Evolutionary conservation across 2,113 vertebrate genomes (phyloP).

Genomic region (Tyto alba): DNA sequence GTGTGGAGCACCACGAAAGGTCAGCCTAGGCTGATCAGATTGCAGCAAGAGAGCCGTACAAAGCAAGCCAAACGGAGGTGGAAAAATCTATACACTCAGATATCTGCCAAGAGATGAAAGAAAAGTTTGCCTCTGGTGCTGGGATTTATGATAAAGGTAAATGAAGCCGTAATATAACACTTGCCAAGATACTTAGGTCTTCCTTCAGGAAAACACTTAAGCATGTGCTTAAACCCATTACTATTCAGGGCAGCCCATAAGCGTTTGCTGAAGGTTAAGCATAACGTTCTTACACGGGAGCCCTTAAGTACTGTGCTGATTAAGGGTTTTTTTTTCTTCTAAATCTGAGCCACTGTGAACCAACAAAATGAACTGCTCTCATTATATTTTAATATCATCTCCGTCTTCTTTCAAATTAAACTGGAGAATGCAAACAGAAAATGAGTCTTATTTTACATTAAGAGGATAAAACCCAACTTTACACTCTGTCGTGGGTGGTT

Average conservation of each 20-base stretch:
- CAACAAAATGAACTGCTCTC: neutral
- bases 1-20: neutral
- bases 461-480: neutral
- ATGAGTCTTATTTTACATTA: neutral
- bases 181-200: neutral
- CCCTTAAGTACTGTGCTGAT: neutral
- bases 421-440: neutral
- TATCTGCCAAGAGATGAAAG: neutral
- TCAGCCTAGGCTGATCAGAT: neutral
- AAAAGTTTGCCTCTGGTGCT: neutral
- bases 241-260: conserved; percentile 19
- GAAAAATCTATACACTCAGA: neutral
- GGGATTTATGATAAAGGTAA: conserved; percentile 1
- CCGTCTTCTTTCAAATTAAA: neutral
- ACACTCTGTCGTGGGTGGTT: neutral
- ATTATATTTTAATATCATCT: neutral
- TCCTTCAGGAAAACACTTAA: conserved; percentile 22
- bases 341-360: neutral
- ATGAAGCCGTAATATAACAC: neutral
- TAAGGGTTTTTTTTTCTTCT: neutral
- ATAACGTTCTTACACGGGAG: neutral
- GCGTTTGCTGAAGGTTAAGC: neutral
- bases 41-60: neutral
- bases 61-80: neutral
- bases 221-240: neutral